Evolutionary conservation across 2,113 vertebrate species (phyloP).

Genomic region (Xiphophorus hellerii): DNA sequence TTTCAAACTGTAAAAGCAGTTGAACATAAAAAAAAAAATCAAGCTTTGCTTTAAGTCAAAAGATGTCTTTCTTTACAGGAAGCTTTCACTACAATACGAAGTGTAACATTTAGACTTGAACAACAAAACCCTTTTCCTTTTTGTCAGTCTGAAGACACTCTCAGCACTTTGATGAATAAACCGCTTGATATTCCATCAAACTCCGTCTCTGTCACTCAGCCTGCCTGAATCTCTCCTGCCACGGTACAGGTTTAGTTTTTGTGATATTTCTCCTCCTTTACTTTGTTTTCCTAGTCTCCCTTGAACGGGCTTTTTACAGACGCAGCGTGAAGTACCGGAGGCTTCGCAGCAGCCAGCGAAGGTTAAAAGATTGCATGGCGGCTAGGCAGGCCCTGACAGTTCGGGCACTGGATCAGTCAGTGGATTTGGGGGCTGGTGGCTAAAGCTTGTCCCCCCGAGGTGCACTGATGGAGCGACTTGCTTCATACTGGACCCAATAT

Average conservation of each 20-base stretch:
- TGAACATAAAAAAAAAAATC: too few species aligned
- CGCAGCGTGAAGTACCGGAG: slow-evolving; percentile 27
- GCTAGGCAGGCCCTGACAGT: slow-evolving; percentile 66
- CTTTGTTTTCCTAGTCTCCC: slow-evolving; percentile 5
- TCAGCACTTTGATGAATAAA: slow-evolving; percentile 28
- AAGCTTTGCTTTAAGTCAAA: too few species aligned
- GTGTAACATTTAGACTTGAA: background rate
- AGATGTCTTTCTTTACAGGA: background rate
- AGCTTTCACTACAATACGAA: background rate
- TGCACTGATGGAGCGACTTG: slow-evolving; percentile 64
- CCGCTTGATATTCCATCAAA: slow-evolving; percentile 28
- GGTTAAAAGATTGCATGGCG: slow-evolving; percentile 62
- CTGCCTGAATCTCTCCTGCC: slow-evolving; percentile 21
- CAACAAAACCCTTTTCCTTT: background rate
- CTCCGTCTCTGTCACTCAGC: slow-evolving; percentile 18
- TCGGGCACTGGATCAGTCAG: slow-evolving; percentile 81
- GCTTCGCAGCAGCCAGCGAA: slow-evolving; percentile 54
- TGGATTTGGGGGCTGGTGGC: slow-evolving; percentile 71
- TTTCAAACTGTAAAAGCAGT: too few species aligned
- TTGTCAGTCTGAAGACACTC: background rate
- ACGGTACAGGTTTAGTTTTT: slow-evolving; percentile 15
- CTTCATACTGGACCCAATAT: slow-evolving; percentile 52
- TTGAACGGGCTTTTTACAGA: slow-evolving; percentile 13
- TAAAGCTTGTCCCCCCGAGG: slow-evolving; percentile 70
- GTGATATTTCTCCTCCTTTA: background rate